Base-by-base conservation (phyloP, 2,888 invertebrate species). In the Brenthis daphne region DNA sequence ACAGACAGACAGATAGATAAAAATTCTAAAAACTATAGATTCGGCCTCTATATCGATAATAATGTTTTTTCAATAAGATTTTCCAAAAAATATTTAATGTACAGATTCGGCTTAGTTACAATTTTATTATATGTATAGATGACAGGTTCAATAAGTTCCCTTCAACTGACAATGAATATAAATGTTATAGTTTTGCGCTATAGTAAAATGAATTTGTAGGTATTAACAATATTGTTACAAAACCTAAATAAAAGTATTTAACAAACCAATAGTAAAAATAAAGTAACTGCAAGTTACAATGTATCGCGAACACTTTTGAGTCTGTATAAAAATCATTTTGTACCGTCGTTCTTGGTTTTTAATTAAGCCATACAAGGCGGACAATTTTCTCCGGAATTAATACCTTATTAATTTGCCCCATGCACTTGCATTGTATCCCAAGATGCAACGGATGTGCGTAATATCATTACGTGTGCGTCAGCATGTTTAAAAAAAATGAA, bases 371-470 rank as follows among this genome's bases (percentile, higher is more conserved):
- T 57, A 57, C 65, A 70, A 57, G 58, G 63, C 61, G 65, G 56
- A 64, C 56, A 65, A 65, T 60, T 70, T 51, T 64, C 20, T 58
- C 29, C 24, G 33, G 29, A 68, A 66, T 82, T 85, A 80, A 84
- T 84, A 83, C 76, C 77, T 88, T 85, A 88, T 88, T 86, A 85
- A 83, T 85, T 85, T 84, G 85, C 84, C 82, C 82, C 85, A 85
- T 81, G 83, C 89, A 86, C 82, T 80, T 83, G 82, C 83, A 85
- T 86, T 74, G 75, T 74, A 68, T 66, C 73, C 73, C 73, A 82
- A 82, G 80, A 83, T 77, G 78, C 80, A 79, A 82, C 88, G 91
- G 91, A 91, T 87, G 89, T 89, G 85, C 86, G 86, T 82, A 87
- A 85, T 84, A 79, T 79, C 77, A 67, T 64, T 68, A 56, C 12